A percentile compares a stretch with the other conserved stretches of the same genome.
Evolutionary conservation across 2,888 invertebrate species (phyloP).

Genomic region (Tortricodes alternella): DNA sequence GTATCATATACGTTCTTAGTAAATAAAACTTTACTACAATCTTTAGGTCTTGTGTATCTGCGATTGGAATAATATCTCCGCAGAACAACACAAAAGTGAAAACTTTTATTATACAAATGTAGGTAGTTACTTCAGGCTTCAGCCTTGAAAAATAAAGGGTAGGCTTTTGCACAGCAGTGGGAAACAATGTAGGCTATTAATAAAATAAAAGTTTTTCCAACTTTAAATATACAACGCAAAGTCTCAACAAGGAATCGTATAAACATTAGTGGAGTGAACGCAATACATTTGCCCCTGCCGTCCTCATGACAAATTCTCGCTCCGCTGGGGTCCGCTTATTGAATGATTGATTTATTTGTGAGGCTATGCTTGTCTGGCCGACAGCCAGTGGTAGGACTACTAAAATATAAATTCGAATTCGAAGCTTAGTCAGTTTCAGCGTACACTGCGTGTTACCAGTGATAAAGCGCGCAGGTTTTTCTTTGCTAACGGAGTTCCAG

Average conservation of each 20-base stretch:
- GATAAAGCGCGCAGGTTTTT: not conserved
- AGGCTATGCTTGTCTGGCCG: constrained; percentile 44
- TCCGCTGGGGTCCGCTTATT: constrained; percentile 57
- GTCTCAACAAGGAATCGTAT: constrained; percentile 33
- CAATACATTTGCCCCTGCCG: constrained; percentile 9
- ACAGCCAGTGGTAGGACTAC: constrained; percentile 31
- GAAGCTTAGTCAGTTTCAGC: not conserved
- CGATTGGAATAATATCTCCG: too few relatives aligned
- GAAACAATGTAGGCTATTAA: not conserved
- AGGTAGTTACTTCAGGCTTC: too few relatives aligned
- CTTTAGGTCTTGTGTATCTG: too few relatives aligned
- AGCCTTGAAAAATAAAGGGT: too few relatives aligned
- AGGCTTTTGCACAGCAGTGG: too few relatives aligned
- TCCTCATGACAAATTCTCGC: constrained; percentile 67
- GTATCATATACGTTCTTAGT: too few relatives aligned
- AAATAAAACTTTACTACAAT: too few relatives aligned
- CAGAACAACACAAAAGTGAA: too few relatives aligned
- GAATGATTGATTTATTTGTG: constrained; percentile 77
- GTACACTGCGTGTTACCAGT: constrained; percentile 5
- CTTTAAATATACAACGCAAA: not conserved
- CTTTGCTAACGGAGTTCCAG: not conserved
- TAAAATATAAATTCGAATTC: not conserved
- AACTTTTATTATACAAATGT: too few relatives aligned
- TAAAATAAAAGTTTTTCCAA: not conserved
- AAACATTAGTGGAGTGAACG: constrained; percentile 46